These are phyloP conservation scores for Podilymbus podiceps DNA, from an alignment of 2,113 vertebrate species.

Conservation along the genomic window DNA sequence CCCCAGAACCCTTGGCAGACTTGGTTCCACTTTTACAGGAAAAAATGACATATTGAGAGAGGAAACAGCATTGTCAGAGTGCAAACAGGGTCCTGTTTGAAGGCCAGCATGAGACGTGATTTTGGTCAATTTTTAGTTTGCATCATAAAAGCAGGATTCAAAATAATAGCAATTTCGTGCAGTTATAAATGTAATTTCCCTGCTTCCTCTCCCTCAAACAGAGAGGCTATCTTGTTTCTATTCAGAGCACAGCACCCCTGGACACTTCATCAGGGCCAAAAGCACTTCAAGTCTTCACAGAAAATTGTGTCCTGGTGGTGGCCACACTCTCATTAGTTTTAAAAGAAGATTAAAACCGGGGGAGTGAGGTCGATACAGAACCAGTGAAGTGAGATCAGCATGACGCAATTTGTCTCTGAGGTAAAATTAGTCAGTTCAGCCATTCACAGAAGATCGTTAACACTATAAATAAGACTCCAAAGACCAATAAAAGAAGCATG, in stretches of 20 bases:
- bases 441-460: conserved; percentile 3
- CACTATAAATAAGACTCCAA: conserved; percentile 24
- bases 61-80: background rate
- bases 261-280: background rate
- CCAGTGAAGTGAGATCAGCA: background rate
- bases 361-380: background rate
- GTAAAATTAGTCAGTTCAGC: background rate
- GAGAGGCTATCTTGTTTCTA: background rate
- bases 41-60: background rate
- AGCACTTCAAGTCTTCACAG: background rate
- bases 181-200: background rate
- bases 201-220: background rate
- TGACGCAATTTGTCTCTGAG: conserved; percentile 13
- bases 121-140: background rate
- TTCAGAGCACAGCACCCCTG: background rate
- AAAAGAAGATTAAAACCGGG: conserved; percentile 8
- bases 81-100: background rate
- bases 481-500: conserved; percentile 13
- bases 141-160: background rate
- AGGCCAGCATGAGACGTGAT: background rate
- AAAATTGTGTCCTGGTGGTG: background rate
- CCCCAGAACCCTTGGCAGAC: background rate
- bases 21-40: background rate
- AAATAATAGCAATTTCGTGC: background rate
- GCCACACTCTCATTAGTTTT: background rate